Evolutionary conservation across 2,888 invertebrate genomes (phyloP), one percentile per base, ranked within the genome.

Genomic region (Cephus nigrinus): DNA sequence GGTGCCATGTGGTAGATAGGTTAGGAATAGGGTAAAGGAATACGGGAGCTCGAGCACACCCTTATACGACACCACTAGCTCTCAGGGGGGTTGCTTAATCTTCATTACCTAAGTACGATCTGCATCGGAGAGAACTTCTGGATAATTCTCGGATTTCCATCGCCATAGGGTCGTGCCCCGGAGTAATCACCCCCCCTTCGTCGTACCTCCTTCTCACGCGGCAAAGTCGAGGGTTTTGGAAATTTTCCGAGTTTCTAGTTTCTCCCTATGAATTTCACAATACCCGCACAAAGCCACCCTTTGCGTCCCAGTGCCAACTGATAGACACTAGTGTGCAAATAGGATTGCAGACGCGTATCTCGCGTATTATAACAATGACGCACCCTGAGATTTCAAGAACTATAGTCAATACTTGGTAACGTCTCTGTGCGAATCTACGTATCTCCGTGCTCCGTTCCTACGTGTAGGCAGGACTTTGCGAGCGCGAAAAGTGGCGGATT

Each of bases 1-100:
- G 12, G 35, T 30, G 69, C 15, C 23, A 55, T 9, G 23, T 23
- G 23, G 55, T 55, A 55, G 55, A 55, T 55, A 55, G 9, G 55
- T 23, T 55, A 55, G 55, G 23, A 55, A 55, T 55, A 55, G 23
- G 55, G 55, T 55, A 55, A 55, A 55, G 55, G 55, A 55, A 55
- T 9, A 5, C 55, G 23, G 23, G 55, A 55, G 55, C 55, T 55
- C 23, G 23, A 55, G 55, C 23, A 23, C 55, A 55, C 55, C 55
- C 55, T 9, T 55, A 55, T 55, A 55, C 55, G 55, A 55, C 55
- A 55, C 15, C 55, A 9, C 55, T 55, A 55, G 55, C 55, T 55
- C 55, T 23, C 55, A 55, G 71, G 15, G 79, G 79, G 81, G 77
- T 82, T 81, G 81, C 86, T 85, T 86, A 86, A 86, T 86, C 86